Evolutionary conservation across 2,113 vertebrate species (phyloP), one percentile per base, ranked within the genome.

Genomic region (Bubo scandiacus): DNA sequence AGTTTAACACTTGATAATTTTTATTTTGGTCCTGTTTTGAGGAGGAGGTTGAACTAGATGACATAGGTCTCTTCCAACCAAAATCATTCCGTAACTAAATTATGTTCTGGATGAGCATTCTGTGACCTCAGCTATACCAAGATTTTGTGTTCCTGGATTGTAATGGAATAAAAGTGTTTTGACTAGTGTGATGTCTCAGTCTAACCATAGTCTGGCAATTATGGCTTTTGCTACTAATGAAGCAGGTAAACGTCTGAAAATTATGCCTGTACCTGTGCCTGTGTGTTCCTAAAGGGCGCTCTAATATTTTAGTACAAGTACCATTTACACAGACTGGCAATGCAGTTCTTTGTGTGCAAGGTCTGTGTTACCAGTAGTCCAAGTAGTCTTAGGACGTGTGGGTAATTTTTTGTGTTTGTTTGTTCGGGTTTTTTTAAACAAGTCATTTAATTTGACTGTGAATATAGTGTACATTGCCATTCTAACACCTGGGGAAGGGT

Each of bases 141-240:
- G 29, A 63, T 82, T 88, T 54, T 71, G 43, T 74, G 43, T 93
- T 94, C 57, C 58, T 88, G 38, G n/a, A 42, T 38, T 84, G 30
- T 32, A 88, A 3, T 4, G 2, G 36, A n/a, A 59, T 59, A 34
- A 14, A 81, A 91, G 12, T 40, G 27, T 61, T 81, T 75, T 49
- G 42, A 66, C 17, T 51, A 42, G 52, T 47, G 15, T 5, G 11
- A 62, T 74, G 26, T 47, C 9, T 38, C 87, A 34, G 52, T 75
- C 6, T 67, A 45, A 18, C 43, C 17, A 45, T 45, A 54, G 47
- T 63, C 23, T 55, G 59, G 54, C 52, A 52, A 11, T 25, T 68
- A 70, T 1, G 5, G 36, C 27, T 54, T 84, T 73, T 84, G 55
- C 43, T 52, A 22, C 26, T 65, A n/a, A 29, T 55, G 45, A 85